These are phyloP conservation scores for Aegotheles bennettii DNA, from an alignment of 2,113 vertebrate genomes.

Conservation along the genomic window DNA sequence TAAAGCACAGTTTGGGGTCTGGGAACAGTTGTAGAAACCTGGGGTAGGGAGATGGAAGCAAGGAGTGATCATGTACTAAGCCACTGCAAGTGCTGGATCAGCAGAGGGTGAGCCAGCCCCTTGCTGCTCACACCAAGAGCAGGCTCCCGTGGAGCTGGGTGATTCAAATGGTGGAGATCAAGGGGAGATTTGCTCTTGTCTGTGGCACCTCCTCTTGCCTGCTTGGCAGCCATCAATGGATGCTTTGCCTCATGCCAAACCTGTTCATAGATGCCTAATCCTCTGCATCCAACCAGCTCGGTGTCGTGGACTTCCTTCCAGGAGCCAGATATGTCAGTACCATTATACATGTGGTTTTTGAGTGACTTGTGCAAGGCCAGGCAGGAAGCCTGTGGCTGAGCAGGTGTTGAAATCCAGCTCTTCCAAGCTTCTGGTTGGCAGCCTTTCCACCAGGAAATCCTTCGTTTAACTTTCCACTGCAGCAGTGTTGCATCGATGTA, in stretches of 20 bases:
- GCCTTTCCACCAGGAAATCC: neutral
- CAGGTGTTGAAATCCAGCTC: slow-evolving; percentile 46
- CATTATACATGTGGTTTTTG: neutral
- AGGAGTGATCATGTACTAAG: neutral
- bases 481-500: neutral
- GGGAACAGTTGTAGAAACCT: neutral
- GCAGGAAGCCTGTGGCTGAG: slow-evolving; percentile 2
- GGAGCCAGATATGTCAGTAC: slow-evolving; percentile 16
- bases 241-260: neutral
- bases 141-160: rapidly evolving
- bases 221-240: neutral
- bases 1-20: neutral
- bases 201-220: neutral
- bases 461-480: neutral
- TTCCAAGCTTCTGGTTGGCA: neutral
- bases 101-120: neutral
- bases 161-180: neutral
- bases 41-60: neutral
- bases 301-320: neutral
- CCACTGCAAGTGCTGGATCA: neutral
- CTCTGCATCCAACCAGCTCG: neutral
- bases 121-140: neutral
- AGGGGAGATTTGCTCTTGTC: neutral
- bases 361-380: neutral
- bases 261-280: slow-evolving; percentile 7